Conservation (phyloP, 2,888 invertebrate genomes). For the Cinara cedri region DNA sequence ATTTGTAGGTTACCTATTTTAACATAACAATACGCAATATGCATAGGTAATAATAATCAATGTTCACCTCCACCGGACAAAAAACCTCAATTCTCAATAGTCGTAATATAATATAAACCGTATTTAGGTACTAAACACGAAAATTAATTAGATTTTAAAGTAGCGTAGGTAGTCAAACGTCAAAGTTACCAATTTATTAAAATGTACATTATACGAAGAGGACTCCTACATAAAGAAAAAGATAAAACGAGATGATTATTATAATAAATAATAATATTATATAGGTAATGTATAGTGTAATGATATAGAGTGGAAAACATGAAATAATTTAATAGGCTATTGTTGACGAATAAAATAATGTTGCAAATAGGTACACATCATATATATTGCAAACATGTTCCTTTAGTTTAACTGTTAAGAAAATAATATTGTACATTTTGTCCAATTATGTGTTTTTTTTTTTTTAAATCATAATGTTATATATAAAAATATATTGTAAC, state of each 20-base stretch:
- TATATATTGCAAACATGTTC: conserved; percentile 52
- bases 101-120: neutral
- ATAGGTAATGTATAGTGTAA: conserved; percentile 7
- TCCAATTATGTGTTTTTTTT: conserved; percentile 41
- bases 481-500: no score
- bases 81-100: no score
- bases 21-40: conserved; percentile 14
- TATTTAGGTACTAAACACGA: conserved; percentile 16
- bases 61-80: no score
- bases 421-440: conserved; percentile 51
- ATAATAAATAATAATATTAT: conserved; percentile 28
- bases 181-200: conserved; percentile 53
- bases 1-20: conserved; percentile 48
- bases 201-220: conserved; percentile 26
- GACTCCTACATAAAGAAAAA: conserved; percentile 31
- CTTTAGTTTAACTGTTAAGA: conserved; percentile 56
- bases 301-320: neutral
- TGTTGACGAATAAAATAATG: conserved; percentile 27
- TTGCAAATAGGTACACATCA: conserved; percentile 45
- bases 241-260: conserved; percentile 21
- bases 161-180: conserved; percentile 48
- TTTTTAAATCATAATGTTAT: no score
- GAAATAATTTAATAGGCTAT: conserved; percentile 22
- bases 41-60: no score
- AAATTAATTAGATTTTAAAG: conserved; percentile 36